Evolutionary conservation across 2,888 invertebrate species (phyloP), one percentile per base, ranked within the genome.

Genomic region (Aproaerema taeniolella): DNA sequence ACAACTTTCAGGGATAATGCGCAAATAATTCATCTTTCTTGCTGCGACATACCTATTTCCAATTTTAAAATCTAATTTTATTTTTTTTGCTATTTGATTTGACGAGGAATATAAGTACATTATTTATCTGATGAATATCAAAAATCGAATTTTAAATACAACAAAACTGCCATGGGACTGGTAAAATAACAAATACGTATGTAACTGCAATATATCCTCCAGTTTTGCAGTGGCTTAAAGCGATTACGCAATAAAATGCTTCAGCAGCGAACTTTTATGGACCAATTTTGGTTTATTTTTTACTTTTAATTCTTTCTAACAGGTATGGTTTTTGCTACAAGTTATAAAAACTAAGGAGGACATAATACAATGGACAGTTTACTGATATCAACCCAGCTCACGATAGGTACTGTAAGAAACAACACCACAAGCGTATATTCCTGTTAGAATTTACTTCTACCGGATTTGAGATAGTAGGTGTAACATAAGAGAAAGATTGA

Each of bases 171-270:
- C n/a, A n/a, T n/a, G n/a, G n/a, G n/a, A n/a, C n/a, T n/a, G n/a
- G n/a, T n/a, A n/a, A n/a, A n/a, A n/a, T n/a, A n/a, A n/a, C n/a
- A n/a, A n/a, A n/a, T n/a, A n/a, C n/a, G n/a, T n/a, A n/a, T n/a
- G n/a, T n/a, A n/a, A n/a, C n/a, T n/a, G n/a, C n/a, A n/a, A n/a
- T n/a, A n/a, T n/a, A n/a, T n/a, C n/a, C n/a, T n/a, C n/a, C n/a
- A 47, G 47, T 53, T 52, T 47, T 52, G 45, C 42, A 45, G 35
- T 43, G 35, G 43, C 44, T 42, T 41, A 55, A 47, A 53, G 49
- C 49, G 46, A 57, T 55, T 57, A 53, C 42, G 51, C 55, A 57
- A 55, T 56, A 62, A 65, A 62, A 60, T 60, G 56, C 50, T 47
- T 49, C 39, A 45, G 46, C 49, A 50, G 53, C 53, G 50, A 56